These are phyloP conservation scores for Tupaia tana DNA, from an alignment of 2,113 vertebrate genomes.

Conservation along the genomic window DNA sequence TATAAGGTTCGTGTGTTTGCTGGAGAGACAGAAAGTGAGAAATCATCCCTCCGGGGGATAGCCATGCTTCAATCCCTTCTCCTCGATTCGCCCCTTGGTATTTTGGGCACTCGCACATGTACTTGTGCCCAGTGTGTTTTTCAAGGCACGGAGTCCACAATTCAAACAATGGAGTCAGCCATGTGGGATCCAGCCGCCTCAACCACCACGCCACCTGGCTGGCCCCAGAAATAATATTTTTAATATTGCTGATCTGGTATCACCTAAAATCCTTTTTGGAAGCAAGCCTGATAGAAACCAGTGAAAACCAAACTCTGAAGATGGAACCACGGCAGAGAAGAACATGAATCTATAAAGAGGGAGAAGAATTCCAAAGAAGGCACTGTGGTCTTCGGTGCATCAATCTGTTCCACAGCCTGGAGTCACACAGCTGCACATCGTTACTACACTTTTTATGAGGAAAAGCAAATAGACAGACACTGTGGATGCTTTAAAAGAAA, in stretches of 20 bases:
- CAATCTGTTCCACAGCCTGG: not conserved
- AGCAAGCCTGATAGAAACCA: not conserved
- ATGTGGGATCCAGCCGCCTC: too few species aligned
- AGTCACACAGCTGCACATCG: not conserved
- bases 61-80: too few species aligned
- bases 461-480: not conserved
- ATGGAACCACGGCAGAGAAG: not conserved
- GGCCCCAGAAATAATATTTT: not conserved
- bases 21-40: too few species aligned
- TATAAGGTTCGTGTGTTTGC: too few species aligned
- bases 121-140: too few species aligned
- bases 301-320: not conserved
- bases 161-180: too few species aligned
- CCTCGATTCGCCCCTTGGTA: too few species aligned
- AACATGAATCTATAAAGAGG: not conserved
- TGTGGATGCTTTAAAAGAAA: not conserved
- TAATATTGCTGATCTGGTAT: not conserved
- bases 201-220: too few species aligned
- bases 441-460: not conserved
- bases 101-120: too few species aligned
- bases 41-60: too few species aligned
- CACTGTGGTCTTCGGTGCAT: not conserved
- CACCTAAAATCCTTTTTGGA: not conserved
- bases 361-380: not conserved
- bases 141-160: too few species aligned